These are phyloP conservation scores for Actenoides hombroni DNA, from an alignment of 2,113 vertebrate genomes.

Conservation along the genomic window DNA sequence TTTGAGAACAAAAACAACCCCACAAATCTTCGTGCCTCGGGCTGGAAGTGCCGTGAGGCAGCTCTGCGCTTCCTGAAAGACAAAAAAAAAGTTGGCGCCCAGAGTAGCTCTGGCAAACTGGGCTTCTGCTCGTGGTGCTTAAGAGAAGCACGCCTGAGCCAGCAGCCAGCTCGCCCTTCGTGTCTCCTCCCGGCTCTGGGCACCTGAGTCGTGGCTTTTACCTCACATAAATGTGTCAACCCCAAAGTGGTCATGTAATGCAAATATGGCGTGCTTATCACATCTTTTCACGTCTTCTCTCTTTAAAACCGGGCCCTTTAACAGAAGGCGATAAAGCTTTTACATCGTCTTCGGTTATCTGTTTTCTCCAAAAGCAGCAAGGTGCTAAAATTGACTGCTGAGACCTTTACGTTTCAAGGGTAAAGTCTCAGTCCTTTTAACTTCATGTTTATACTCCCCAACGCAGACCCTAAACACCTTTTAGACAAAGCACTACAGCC, in stretches of 20 bases:
- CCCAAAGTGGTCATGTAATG: fast-evolving
- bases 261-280: neutral
- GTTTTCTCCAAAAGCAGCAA: neutral
- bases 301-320: neutral
- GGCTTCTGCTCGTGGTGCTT: fast-evolving
- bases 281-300: neutral
- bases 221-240: fast-evolving
- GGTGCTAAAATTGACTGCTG: neutral
- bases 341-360: neutral
- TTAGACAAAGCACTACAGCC: neutral
- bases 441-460: neutral
- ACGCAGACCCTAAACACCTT: neutral
- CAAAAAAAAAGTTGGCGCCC: fast-evolving
- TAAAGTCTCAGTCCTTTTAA: neutral
- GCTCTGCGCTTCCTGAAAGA: fast-evolving
- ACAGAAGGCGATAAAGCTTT: neutral
- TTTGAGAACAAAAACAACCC: fast-evolving
- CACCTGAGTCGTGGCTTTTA: fast-evolving
- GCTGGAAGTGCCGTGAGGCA: too few relatives aligned
- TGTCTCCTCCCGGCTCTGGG: fast-evolving
- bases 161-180: fast-evolving
- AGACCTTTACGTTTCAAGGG: neutral
- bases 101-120: neutral
- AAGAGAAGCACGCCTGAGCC: fast-evolving
- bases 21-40: fast-evolving